These are phyloP conservation scores for Andrena camellia DNA, from an alignment of 2,888 invertebrate genomes.

Conservation along the genomic window DNA sequence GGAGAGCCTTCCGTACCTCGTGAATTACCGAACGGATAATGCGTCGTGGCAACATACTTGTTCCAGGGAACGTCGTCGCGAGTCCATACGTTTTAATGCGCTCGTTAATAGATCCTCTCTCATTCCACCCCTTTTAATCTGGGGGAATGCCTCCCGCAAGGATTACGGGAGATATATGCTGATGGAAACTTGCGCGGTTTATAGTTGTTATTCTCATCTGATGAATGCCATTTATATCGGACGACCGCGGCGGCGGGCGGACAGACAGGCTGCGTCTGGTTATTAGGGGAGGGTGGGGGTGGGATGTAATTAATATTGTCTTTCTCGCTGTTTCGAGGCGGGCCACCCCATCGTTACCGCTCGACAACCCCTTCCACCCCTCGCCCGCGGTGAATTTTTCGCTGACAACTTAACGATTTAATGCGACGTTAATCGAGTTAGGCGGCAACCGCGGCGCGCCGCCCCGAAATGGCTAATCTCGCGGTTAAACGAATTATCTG, in stretches of 20 bases:
- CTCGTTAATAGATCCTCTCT: slow-evolving; percentile 77
- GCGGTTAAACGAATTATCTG: slow-evolving; percentile 68
- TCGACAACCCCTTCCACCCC: slow-evolving; percentile 28
- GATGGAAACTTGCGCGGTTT: slow-evolving; percentile 82
- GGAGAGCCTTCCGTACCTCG: slow-evolving; percentile 47
- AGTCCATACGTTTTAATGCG: slow-evolving; percentile 80
- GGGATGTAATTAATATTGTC: slow-evolving; percentile 83
- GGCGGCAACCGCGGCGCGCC: slow-evolving; percentile 36
- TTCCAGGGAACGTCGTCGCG: slow-evolving; percentile 56
- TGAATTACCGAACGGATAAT: slow-evolving; percentile 65
- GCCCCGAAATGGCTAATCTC: slow-evolving; percentile 76
- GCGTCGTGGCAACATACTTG: slow-evolving; percentile 58
- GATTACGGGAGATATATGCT: slow-evolving; percentile 83
- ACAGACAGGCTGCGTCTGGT: slow-evolving; percentile 65
- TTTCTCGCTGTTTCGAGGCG: slow-evolving; percentile 47
- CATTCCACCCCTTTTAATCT: slow-evolving; percentile 70
- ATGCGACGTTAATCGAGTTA: slow-evolving; percentile 74
- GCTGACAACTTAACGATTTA: slow-evolving; percentile 78
- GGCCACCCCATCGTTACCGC: slow-evolving; percentile 45
- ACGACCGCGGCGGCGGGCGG: slow-evolving; percentile 52
- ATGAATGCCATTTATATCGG: slow-evolving; percentile 78
- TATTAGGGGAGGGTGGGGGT: slow-evolving; percentile 70
- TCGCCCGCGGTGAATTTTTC: slow-evolving; percentile 69
- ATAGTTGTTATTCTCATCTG: slow-evolving; percentile 74
- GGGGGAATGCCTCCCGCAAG: slow-evolving; percentile 67